Conservation (phyloP, 2,113 vertebrate species). For the Strix aluco region DNA sequence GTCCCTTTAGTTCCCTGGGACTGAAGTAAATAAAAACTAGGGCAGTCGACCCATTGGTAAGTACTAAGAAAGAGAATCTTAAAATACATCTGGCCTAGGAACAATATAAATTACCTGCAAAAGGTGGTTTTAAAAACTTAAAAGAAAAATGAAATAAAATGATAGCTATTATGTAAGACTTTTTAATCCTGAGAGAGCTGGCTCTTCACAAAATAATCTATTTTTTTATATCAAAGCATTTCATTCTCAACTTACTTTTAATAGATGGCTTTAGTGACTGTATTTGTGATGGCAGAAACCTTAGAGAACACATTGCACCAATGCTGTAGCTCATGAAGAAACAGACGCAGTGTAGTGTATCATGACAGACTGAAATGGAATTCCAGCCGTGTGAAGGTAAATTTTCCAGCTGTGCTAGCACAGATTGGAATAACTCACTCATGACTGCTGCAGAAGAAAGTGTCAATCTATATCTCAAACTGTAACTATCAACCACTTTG, state of each 20-base stretch:
- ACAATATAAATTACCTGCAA: neutral
- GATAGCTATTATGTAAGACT: neutral
- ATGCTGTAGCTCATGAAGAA: slow-evolving; percentile 62
- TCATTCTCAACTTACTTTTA: slow-evolving; percentile 33
- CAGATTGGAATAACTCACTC: slow-evolving; percentile 79
- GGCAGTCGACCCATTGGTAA: neutral
- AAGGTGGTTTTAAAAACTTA: neutral
- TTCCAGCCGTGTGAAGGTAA: slow-evolving; percentile 74
- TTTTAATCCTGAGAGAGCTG: neutral
- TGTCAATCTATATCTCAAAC: slow-evolving; percentile 74
- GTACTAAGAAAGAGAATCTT: neutral
- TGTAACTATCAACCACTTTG: slow-evolving; percentile 64
- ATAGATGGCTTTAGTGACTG: slow-evolving; percentile 37
- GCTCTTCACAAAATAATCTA: slow-evolving; percentile 2
- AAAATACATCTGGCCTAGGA: neutral
- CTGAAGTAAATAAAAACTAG: neutral
- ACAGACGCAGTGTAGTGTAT: slow-evolving; percentile 63
- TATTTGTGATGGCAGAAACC: slow-evolving; percentile 59
- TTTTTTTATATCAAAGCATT: slow-evolving; percentile 9
- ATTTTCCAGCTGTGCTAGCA: slow-evolving; percentile 74
- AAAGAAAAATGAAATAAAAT: slow-evolving; percentile 1
- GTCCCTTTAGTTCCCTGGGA: neutral
- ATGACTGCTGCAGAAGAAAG: slow-evolving; percentile 72
- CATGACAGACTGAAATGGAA: slow-evolving; percentile 76
- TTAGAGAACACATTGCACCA: slow-evolving; percentile 18